phyloP scores from a whole-genome alignment of 2,888 invertebrate species.

The Sympetrum striolatum region DNA sequence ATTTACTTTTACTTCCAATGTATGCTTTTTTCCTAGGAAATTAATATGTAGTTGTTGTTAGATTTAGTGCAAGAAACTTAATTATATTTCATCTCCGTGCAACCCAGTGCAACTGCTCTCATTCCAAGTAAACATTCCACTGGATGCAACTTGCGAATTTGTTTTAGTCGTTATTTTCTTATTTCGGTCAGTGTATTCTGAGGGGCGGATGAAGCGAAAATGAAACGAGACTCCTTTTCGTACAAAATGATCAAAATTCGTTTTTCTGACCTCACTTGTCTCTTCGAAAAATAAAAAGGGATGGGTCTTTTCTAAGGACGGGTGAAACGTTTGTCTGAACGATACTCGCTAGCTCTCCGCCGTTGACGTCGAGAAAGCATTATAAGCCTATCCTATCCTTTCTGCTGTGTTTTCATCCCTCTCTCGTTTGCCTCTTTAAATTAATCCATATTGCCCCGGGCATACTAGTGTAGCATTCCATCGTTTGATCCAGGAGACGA shows the following conservation, averaged over 20 bases:
- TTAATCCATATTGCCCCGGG: slow-evolving; percentile 37
- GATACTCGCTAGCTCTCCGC: neutral
- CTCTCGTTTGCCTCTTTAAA: slow-evolving; percentile 14
- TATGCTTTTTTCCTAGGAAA: no score
- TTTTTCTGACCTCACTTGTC: neutral
- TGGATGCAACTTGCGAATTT: no score
- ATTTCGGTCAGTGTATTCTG: no score
- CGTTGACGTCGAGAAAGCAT: neutral
- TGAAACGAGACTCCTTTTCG: neutral
- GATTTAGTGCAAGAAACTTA: no score
- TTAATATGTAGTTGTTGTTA: no score
- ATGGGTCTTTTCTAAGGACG: neutral
- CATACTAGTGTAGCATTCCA: slow-evolving; percentile 9
- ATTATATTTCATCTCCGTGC: no score
- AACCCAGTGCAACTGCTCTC: no score
- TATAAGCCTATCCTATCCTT: neutral
- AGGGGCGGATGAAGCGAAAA: neutral
- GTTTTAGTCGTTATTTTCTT: no score
- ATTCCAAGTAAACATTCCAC: no score
- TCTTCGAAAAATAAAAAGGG: neutral
- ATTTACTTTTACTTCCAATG: no score
- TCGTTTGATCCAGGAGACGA: neutral
- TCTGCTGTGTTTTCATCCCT: neutral
- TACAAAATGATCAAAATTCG: neutral
- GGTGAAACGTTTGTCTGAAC: neutral